These are phyloP conservation scores for Plutella xylostella DNA, from an alignment of 2,888 invertebrate genomes.

Conservation along the genomic window DNA sequence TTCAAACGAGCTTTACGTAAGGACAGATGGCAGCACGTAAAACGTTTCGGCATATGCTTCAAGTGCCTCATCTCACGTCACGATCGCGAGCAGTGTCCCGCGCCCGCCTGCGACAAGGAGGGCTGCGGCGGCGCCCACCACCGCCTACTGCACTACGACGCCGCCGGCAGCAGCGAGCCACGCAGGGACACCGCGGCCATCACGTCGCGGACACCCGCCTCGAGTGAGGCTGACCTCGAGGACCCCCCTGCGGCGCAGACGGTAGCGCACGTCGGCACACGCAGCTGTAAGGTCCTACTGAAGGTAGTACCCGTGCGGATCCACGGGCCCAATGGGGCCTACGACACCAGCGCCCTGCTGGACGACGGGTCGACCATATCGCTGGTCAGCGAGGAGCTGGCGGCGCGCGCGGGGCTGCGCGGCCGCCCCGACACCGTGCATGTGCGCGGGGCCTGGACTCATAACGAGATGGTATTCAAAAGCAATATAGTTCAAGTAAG, in stretches of 20 bases:
- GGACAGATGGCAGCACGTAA: constrained; percentile 15
- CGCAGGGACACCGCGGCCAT: neutral
- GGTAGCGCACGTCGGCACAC: no score
- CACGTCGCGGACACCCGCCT: no score
- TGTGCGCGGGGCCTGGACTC: neutral
- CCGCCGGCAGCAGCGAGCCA: no score
- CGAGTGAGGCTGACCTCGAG: no score
- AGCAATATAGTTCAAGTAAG: neutral
- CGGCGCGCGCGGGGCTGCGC: neutral
- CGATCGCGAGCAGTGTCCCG: constrained; percentile 15
- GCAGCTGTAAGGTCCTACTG: no score
- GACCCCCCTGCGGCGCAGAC: no score
- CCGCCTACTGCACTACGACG: constrained; percentile 11
- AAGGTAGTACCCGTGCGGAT: no score
- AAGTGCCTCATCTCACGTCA: constrained; percentile 18
- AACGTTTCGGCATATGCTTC: constrained; percentile 15
- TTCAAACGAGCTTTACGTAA: constrained; percentile 18
- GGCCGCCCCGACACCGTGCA: neutral
- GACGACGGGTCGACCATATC: constrained; percentile 17
- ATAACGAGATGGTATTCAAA: neutral
- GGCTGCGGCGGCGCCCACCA: constrained; percentile 12
- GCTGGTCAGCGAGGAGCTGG: constrained; percentile 12
- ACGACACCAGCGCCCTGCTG: constrained; percentile 12
- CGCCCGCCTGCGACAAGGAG: constrained; percentile 18
- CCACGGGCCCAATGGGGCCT: constrained; percentile 12